Base-by-base conservation (phyloP, 2,888 invertebrate species). In the Saturnia japonica region DNA sequence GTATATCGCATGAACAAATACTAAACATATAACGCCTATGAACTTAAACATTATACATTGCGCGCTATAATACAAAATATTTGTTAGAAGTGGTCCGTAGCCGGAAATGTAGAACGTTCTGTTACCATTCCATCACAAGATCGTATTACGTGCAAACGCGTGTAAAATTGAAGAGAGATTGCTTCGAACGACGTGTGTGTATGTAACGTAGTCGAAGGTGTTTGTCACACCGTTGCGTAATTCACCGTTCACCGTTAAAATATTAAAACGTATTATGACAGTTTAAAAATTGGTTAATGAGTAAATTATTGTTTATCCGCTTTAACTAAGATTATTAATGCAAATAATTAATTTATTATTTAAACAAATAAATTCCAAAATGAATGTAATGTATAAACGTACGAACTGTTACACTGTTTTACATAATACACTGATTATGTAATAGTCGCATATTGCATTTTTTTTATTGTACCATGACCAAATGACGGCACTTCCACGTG, bases 141-240 rank as follows among this genome's bases (percentile, higher is more conserved):
- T 90, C 85, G 85, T 77, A 82, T 92, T 90, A 90, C 87, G 89
- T 85, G 84, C 88, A 89, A 89, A 88, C 87, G 88, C 89, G 91
- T 91, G 91, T 91, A 87, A 92, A 92, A 92, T 92, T 92, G 91
- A 85, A 84, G 84, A 84, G 89, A 89, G 87, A 91, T 91, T 91
- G 91, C 89, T 85, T 87, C 81, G 78, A 81, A 81, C 80, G 79
- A 79, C 74, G 78, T 81, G 78, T 79, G 80, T 81, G 80, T 75
- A 78, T 79, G 78, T 82, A 77, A 80, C 78, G 74, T 68, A 77
- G 77, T 73, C 70, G 69, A 72, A 72, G 74, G 47, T 14, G 28
- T 1, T 43, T 75, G 34, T 85, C 69, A 88, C 87, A 91, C 85
- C 76, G 84, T 68, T 34, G 9, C 64, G 81, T 79, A 82, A 78